A percentile compares a stretch with the other conserved stretches of the same genome.
Evolutionary conservation across 2,113 vertebrate species (phyloP).

Genomic region (Ameiurus melas): DNA sequence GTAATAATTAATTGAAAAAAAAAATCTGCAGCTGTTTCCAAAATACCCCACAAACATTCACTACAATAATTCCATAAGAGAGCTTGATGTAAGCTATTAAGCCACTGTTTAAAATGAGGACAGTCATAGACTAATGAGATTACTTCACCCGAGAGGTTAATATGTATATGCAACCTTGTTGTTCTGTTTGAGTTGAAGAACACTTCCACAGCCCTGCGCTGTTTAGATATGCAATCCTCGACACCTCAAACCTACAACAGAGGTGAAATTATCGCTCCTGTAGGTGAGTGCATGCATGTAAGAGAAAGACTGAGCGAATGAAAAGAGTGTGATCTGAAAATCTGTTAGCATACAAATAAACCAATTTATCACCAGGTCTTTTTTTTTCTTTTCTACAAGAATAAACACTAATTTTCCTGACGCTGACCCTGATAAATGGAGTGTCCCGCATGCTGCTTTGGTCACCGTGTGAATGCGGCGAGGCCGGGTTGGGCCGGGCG

Average conservation of each 20-base stretch:
- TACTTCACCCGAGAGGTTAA: constrained; percentile 53
- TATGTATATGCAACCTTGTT: constrained; percentile 47
- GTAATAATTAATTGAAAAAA: not conserved
- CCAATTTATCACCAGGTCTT: constrained; percentile 93
- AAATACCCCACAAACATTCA: not conserved
- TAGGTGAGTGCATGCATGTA: constrained; percentile 31
- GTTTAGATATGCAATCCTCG: constrained; percentile 56
- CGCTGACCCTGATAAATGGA: constrained; percentile 92
- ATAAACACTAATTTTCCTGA: constrained; percentile 91
- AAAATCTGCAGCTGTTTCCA: not conserved
- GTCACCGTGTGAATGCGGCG: constrained; percentile 71
- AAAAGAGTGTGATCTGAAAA: constrained; percentile 47
- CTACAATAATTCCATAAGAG: not conserved
- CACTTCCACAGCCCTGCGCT: constrained; percentile 24
- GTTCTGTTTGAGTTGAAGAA: constrained; percentile 34
- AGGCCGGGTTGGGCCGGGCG: constrained; percentile 67
- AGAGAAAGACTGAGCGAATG: constrained; percentile 31
- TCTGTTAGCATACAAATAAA: constrained; percentile 98
- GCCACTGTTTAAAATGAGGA: not conserved
- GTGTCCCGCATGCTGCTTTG: constrained; percentile 62
- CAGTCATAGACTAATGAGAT: constrained; percentile 1
- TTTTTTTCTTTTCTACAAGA: constrained; percentile 79
- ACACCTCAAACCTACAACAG: constrained; percentile 47
- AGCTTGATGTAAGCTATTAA: not conserved
- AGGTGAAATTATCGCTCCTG: constrained; percentile 56